Percentiles rank a stretch among this genome's conserved stretches.
phyloP scores from a whole-genome alignment of 2,113 vertebrate genomes.

The Arothron firmamentum region DNA sequence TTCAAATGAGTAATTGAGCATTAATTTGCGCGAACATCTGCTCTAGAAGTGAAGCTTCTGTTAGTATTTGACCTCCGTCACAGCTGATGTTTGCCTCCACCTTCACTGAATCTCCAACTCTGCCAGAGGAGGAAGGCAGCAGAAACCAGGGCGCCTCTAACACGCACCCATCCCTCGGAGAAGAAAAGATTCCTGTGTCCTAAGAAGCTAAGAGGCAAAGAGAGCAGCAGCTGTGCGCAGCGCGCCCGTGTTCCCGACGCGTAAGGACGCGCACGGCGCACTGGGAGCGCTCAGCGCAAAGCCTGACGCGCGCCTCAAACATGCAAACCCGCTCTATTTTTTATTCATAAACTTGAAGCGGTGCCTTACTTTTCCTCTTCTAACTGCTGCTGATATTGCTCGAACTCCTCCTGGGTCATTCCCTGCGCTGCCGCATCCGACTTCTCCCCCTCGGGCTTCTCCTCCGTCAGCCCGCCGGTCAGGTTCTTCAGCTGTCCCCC shows the following conservation, averaged over 20 bases:
- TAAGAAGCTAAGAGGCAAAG: background rate
- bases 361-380: conserved; percentile 93
- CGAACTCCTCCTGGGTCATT: conserved; percentile 95
- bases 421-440: conserved; percentile 85
- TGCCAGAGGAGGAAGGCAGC: too few species aligned
- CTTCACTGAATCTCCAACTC: too few species aligned
- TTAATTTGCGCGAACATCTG: too few species aligned
- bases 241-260: conserved; percentile 52
- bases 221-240: conserved; percentile 61
- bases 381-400: conserved; percentile 94
- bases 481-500: conserved; percentile 96
- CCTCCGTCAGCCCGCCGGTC: conserved; percentile 89
- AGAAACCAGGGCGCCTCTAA: too few species aligned
- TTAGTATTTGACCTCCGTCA: too few species aligned
- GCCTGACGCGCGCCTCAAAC: conserved; percentile 9
- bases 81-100: too few species aligned
- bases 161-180: too few species aligned
- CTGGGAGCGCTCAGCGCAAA: conserved; percentile 1
- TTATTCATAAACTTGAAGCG: conserved; percentile 9
- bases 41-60: too few species aligned
- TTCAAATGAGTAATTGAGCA: too few species aligned
- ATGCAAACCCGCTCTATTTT: conserved; percentile 1
- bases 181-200: too few species aligned
- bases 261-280: conserved; percentile 56
- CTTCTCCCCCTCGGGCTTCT: conserved; percentile 87